These are phyloP conservation scores for Leptopilina boulardi DNA, from an alignment of 1,140 invertebrate genomes.

Conservation along the genomic window DNA sequence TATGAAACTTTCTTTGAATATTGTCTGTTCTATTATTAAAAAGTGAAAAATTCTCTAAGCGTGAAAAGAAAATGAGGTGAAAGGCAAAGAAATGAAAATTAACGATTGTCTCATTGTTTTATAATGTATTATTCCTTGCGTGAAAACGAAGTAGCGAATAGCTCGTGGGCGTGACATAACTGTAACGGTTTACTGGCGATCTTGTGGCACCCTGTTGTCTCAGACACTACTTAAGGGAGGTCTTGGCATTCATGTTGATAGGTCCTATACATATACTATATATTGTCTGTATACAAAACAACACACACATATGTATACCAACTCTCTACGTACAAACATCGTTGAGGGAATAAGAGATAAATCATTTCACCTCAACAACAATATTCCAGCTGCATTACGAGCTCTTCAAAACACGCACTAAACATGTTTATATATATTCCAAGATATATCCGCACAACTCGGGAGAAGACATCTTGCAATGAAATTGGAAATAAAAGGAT, in stretches of 20 bases:
- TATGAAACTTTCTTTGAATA: no score
- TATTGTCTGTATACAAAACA: no score
- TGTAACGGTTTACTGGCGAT: slow-evolving; percentile 31
- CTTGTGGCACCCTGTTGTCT: background rate
- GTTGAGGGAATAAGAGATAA: slow-evolving; percentile 32
- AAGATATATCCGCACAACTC: no score
- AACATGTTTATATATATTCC: background rate
- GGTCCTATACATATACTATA: slow-evolving; percentile 24
- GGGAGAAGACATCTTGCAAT: no score
- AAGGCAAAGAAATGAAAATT: background rate
- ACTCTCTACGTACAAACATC: slow-evolving; percentile 9
- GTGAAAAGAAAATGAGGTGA: background rate
- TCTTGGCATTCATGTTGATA: slow-evolving; percentile 44
- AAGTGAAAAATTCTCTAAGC: background rate
- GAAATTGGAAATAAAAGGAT: no score
- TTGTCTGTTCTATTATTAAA: no score
- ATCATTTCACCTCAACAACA: background rate
- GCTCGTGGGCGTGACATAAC: slow-evolving; percentile 42
- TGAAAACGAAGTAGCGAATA: slow-evolving; percentile 39
- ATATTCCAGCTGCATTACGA: background rate
- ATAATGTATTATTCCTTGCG: slow-evolving; percentile 28
- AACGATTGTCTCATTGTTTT: background rate
- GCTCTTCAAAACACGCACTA: slow-evolving; percentile 12
- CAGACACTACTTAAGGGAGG: slow-evolving; percentile 36
- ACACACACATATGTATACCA: background rate